These are phyloP conservation scores for Ochropacha duplaris DNA, from an alignment of 2,888 invertebrate genomes.

Conservation along the genomic window DNA sequence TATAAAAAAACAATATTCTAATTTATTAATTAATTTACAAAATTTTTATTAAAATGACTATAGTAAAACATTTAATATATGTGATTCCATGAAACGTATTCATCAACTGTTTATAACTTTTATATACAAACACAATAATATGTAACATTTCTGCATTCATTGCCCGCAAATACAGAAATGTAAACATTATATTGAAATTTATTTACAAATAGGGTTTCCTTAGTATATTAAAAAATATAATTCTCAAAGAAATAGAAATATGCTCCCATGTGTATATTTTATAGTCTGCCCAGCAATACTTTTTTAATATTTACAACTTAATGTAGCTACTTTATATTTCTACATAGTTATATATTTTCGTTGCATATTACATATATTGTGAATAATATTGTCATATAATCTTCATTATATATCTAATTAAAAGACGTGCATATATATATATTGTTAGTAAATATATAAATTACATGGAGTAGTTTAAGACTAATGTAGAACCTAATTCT, in stretches of 20 bases:
- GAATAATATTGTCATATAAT: conserved; percentile 7
- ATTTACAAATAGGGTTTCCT: conserved; percentile 44
- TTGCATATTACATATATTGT: conserved; percentile 15
- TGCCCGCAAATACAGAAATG: conserved; percentile 74
- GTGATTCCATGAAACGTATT: conserved; percentile 41
- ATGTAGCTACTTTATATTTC: conserved; percentile 3
- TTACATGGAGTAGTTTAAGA: no score
- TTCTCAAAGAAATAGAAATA: conserved; percentile 6
- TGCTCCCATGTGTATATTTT: conserved; percentile 19
- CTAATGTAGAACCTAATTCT: no score
- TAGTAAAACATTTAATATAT: conserved; percentile 23
- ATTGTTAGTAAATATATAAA: no score
- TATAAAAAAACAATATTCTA: neutral
- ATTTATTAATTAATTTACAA: neutral
- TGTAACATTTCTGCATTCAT: conserved; percentile 67
- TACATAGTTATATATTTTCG: conserved; percentile 24
- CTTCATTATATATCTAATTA: neutral
- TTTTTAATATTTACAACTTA: conserved; percentile 43
- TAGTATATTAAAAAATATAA: conserved; percentile 22
- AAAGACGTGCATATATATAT: neutral
- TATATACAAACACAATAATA: conserved; percentile 24
- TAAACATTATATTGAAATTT: conserved; percentile 26
- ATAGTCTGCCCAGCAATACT: conserved; percentile 41
- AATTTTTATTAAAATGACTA: conserved; percentile 13
- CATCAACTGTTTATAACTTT: conserved; percentile 8